Evolutionary conservation across 2,888 invertebrate species (phyloP).

Genomic region (Fragum whitleyi): DNA sequence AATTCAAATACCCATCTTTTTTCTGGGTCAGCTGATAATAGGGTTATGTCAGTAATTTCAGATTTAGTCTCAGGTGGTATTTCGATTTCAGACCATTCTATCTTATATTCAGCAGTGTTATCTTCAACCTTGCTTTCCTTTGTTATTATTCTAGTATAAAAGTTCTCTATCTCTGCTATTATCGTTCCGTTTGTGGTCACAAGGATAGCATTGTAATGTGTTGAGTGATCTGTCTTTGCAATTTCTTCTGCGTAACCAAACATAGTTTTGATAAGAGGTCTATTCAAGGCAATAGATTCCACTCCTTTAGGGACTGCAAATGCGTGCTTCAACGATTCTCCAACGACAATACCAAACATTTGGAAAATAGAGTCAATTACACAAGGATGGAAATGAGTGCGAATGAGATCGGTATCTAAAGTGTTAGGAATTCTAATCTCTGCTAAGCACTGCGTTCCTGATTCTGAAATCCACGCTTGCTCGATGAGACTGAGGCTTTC

Average conservation of each 20-base stretch:
- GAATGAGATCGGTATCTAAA: constrained; percentile 44
- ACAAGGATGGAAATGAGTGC: constrained; percentile 64
- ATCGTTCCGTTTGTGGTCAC: constrained; percentile 57
- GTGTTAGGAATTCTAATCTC: constrained; percentile 46
- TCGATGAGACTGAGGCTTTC: constrained; percentile 33
- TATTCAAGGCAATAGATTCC: constrained; percentile 37
- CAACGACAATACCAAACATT: constrained; percentile 51
- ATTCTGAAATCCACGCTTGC: constrained; percentile 29
- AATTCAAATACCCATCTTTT: background rate
- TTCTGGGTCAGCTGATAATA: background rate
- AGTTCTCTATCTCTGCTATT: constrained; percentile 65
- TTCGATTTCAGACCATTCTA: background rate
- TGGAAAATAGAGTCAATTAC: constrained; percentile 68
- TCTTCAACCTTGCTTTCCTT: background rate
- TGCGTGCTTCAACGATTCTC: background rate
- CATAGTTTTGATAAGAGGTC: constrained; percentile 57
- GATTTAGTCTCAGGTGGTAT: background rate
- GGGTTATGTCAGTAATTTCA: background rate
- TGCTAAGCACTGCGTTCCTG: constrained; percentile 53
- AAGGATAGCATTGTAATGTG: constrained; percentile 60
- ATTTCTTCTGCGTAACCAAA: constrained; percentile 52
- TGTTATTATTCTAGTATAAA: constrained; percentile 4
- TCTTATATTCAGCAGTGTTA: background rate
- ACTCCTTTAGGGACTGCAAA: constrained; percentile 58
- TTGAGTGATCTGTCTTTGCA: constrained; percentile 43